Evolutionary conservation across 2,888 invertebrate genomes (phyloP).

Genomic region (Lasioglossum pauxillum): DNA sequence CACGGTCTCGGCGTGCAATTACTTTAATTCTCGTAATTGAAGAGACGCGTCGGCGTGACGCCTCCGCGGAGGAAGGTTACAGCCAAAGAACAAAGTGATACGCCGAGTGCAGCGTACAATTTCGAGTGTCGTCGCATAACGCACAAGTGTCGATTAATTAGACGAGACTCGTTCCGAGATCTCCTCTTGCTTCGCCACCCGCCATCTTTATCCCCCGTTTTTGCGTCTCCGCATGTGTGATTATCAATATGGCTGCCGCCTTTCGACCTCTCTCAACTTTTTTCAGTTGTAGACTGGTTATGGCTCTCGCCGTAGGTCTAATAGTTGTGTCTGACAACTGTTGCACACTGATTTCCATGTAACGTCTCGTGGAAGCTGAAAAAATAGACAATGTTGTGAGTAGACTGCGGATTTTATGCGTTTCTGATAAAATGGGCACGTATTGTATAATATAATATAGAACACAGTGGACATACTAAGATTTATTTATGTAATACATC

Average conservation of each 20-base stretch:
- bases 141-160: conserved; percentile 60
- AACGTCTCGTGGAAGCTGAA: neutral
- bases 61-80: conserved; percentile 32
- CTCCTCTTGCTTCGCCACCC: neutral
- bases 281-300: neutral
- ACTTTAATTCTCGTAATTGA: conserved; percentile 64
- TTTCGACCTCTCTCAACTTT: neutral
- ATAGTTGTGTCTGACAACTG: neutral
- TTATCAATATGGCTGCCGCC: conserved; percentile 47
- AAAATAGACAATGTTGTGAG: neutral
- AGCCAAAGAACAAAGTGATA: conserved; percentile 36
- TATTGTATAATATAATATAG: too few species aligned
- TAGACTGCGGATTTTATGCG: too few species aligned
- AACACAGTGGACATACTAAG: too few species aligned
- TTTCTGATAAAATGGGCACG: too few species aligned
- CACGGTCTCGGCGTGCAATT: conserved; percentile 34
- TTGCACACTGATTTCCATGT: neutral
- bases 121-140: conserved; percentile 27
- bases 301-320: neutral
- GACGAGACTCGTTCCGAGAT: conserved; percentile 28
- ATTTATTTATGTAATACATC: too few species aligned
- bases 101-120: conserved; percentile 17
- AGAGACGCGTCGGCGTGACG: conserved; percentile 57
- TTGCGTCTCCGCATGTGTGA: conserved; percentile 34
- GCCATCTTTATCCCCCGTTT: conserved; percentile 3